Evolutionary conservation across 2,797 vertebrate species (phyloP), one percentile per base, ranked within the genome.

Genomic region (Scarus forsteni): DNA sequence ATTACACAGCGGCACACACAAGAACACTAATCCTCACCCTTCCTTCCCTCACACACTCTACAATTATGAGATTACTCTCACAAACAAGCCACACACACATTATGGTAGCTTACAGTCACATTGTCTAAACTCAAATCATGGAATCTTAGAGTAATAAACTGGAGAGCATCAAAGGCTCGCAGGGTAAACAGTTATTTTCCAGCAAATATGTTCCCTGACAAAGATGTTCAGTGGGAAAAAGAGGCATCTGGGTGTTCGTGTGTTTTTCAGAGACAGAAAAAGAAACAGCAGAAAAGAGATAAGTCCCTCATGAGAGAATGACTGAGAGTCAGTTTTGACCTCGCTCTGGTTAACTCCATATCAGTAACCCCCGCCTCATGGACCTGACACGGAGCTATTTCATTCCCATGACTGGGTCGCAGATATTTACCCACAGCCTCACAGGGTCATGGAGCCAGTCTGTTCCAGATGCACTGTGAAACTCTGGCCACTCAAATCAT

Each of bases 341-440:
- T 86, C 69, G 60, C 38, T 16, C 62, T 10, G 39, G 62, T 73
- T 85, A 65, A 78, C 58, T 83, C 73, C 72, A 77, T 88, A 88
- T 88, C 68, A 82, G 70, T 81, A 68, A 83, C 81, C 80, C 76
- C 60, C 10, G 0, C 46, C 65, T 81, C 77, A 60, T 55, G 60
- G 73, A 79, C 73, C 83, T 84, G 81, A 86, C 79, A 83, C 76
- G 50, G 36, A 83, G 75, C 68, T 70, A 75, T 88, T 92, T 89
- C 73, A 86, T 92, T 92, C 91, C 90, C 93, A 93, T 92, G 90
- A 89, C 87, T 93, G 81, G 80, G 73, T 65, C 76, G 66, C 69
- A 89, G 84, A 89, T 88, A 93, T 93, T 92, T 92, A 93, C 92
- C 88, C 92, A 92, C 81, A 92, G 87, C 89, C 81, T 88, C 81